Conservation (phyloP, 1,140 invertebrate genomes). For the Mizuhopecten yessoensis region DNA sequence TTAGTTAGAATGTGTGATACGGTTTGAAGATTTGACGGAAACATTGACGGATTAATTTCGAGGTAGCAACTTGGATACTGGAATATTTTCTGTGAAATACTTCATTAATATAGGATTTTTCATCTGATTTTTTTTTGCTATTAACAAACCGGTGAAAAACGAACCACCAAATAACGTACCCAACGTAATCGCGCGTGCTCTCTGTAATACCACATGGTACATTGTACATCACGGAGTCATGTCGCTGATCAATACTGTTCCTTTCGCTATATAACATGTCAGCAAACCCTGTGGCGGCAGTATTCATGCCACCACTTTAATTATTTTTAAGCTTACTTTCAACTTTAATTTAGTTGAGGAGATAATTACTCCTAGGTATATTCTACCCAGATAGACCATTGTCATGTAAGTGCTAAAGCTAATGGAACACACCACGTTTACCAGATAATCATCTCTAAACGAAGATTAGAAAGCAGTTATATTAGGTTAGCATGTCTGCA, state of each 20-base stretch:
- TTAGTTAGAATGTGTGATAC: neutral
- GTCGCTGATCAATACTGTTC: neutral
- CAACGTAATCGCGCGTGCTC: neutral
- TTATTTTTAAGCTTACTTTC: neutral
- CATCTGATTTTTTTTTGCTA: neutral
- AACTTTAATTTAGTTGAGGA: neutral
- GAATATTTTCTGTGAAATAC: neutral
- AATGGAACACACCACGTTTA: too few species aligned
- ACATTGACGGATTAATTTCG: neutral
- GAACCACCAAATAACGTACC: neutral
- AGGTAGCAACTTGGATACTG: neutral
- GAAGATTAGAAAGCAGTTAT: too few species aligned
- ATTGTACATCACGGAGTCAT: neutral
- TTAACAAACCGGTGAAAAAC: neutral
- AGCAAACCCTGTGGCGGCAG: neutral
- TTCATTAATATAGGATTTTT: neutral
- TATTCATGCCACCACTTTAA: conserved; percentile 16
- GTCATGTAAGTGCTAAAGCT: too few species aligned
- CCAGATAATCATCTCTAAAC: too few species aligned
- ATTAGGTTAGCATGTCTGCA: too few species aligned
- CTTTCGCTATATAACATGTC: neutral
- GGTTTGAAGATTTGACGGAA: neutral
- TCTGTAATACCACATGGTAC: neutral
- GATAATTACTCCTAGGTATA: too few species aligned
- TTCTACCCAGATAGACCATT: too few species aligned